Base-by-base conservation (phyloP, 2,888 invertebrate genomes). In the Aspidiotus destructor region DNA sequence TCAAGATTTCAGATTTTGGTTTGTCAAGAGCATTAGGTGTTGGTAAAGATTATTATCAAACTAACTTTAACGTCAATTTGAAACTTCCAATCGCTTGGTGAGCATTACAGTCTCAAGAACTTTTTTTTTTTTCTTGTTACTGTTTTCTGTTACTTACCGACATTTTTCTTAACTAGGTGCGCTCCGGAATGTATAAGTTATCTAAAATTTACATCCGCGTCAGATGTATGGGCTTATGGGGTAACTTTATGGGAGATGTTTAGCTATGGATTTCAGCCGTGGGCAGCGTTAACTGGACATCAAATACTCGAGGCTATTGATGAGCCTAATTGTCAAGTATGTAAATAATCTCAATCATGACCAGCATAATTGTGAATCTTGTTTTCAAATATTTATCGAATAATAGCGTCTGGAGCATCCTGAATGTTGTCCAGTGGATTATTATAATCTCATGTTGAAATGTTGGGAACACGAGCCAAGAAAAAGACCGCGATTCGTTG, bases 191-290 rank as follows among this genome's bases (percentile, higher is more conserved):
- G 94, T 77, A 97, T 99, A 74, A 89, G 93, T 73, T 97, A 91
- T 77, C 81, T 98, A 70, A 86, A 92, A 70, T 99, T 99, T 77
- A 99, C 98, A 1, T 92, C 94, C 8, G 88, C 96, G 8, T 94
- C 94, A 69, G 99, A 99, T 76, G 94, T 97, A 0, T 99, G 98
- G 98, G 94, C 98, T 0, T 99, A 88, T 77, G 98, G 92, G 5
- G 93, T 97, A 0, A 94, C 96, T n/a, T 80, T 99, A 0, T 99
- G 98, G 98, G 99, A 99, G 79, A 93, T 98, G 92, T 99, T 98
- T 78, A 93, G 94, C 0, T 98, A 97, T 76, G 98, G 98, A 1
- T 93, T 94, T 77, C 96, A 97, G 78, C 99, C 99, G 0, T 99
- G 98, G 98, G 91, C 92, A 0, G 95, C 93, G 0, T 82, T 93